These are phyloP conservation scores for Apis laboriosa DNA, from an alignment of 1,140 invertebrate genomes.

Conservation along the genomic window DNA sequence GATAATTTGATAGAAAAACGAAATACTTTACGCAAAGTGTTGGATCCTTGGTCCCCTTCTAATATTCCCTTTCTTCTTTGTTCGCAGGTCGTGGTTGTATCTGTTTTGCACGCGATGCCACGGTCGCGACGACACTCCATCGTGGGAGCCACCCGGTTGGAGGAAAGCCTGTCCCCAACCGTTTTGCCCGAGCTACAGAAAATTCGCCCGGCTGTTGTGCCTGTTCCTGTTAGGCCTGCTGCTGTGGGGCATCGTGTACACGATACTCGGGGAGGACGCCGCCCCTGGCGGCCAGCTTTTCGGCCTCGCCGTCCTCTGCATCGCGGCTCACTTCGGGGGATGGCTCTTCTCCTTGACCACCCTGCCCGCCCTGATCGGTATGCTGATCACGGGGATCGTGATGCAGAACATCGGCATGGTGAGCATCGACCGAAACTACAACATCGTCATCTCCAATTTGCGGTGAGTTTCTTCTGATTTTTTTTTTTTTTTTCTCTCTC, in stretches of 20 bases:
- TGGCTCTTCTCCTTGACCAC: slow-evolving; percentile 88
- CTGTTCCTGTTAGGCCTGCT: slow-evolving; percentile 87
- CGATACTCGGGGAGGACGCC: slow-evolving; percentile 87
- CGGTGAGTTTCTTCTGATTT: slow-evolving; percentile 80
- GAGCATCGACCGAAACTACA: slow-evolving; percentile 84
- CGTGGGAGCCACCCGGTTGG: slow-evolving; percentile 90
- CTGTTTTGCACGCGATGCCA: slow-evolving; percentile 87
- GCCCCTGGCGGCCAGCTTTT: slow-evolving; percentile 91
- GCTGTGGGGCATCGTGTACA: slow-evolving; percentile 88
- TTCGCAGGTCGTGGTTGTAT: slow-evolving; percentile 87
- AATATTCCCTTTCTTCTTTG: slow-evolving; percentile 48
- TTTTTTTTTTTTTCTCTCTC: too few relatives aligned
- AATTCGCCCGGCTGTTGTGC: slow-evolving; percentile 87
- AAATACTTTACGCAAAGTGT: too few relatives aligned
- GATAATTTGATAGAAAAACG: too few relatives aligned
- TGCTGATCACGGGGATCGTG: slow-evolving; percentile 90
- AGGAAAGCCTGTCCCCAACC: slow-evolving; percentile 89
- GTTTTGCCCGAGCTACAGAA: slow-evolving; percentile 89
- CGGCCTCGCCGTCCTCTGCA: slow-evolving; percentile 86
- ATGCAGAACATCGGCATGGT: slow-evolving; percentile 90
- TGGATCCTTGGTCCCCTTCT: too few relatives aligned
- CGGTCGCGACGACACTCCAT: slow-evolving; percentile 85
- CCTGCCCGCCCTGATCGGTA: slow-evolving; percentile 92
- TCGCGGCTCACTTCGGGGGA: slow-evolving; percentile 91
- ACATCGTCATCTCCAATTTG: slow-evolving; percentile 84